Evolutionary conservation across 1,140 invertebrate species (phyloP).

Genomic region (Drosophila athabasca): DNA sequence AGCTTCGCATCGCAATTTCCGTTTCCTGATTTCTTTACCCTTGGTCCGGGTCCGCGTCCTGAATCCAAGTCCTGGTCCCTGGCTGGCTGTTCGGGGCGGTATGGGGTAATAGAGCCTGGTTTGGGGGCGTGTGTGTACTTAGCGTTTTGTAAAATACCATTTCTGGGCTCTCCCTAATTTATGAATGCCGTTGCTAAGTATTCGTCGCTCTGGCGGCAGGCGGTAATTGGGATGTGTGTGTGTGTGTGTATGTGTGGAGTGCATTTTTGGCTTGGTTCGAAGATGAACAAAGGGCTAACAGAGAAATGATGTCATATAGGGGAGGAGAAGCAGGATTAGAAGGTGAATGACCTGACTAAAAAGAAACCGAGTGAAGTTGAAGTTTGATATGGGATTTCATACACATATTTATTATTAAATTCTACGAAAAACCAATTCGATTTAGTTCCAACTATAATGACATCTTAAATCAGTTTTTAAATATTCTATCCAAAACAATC

Average conservation of each 20-base stretch:
- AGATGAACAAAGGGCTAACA: conserved; percentile 31
- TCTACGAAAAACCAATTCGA: not conserved
- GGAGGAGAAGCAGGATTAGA: conserved; percentile 9
- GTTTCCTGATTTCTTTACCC: conserved; percentile 71
- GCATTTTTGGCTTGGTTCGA: conserved; percentile 44
- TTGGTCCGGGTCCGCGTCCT: conserved; percentile 8
- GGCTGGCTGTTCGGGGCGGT: not conserved
- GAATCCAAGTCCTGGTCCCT: no score
- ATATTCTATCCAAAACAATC: no score
- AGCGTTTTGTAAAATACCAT: conserved; percentile 73
- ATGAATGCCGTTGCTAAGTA: conserved; percentile 66
- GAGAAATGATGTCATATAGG: conserved; percentile 60
- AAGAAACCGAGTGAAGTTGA: not conserved
- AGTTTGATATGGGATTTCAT: not conserved
- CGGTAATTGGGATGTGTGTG: conserved; percentile 68
- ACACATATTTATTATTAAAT: not conserved
- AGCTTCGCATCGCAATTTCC: conserved; percentile 72
- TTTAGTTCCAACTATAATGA: not conserved
- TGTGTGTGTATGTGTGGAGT: conserved; percentile 40
- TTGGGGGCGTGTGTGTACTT: conserved; percentile 52
- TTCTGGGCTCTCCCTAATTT: conserved; percentile 66
- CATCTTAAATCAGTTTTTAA: no score
- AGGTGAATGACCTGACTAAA: conserved; percentile 17
- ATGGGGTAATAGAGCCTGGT: conserved; percentile 6
- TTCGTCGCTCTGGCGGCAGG: conserved; percentile 36